Evolutionary conservation across 2,113 vertebrate species (phyloP).

Genomic region (Heliornis fulica): DNA sequence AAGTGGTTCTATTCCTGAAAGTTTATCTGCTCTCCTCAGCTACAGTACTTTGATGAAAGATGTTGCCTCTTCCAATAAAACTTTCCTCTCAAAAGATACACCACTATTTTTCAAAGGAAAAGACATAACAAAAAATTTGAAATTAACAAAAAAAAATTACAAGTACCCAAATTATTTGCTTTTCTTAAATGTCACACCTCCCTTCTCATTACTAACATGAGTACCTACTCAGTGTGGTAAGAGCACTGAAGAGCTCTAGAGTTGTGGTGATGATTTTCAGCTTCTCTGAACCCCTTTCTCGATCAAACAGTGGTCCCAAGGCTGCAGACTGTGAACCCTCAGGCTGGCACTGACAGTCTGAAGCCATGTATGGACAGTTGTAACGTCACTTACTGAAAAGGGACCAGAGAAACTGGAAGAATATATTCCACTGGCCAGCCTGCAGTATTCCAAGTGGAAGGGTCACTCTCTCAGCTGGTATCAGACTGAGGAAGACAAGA

Average conservation of each 20-base stretch:
- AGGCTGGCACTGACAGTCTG: background rate
- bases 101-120: background rate
- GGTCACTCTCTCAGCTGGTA: background rate
- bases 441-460: background rate
- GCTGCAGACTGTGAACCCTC: background rate
- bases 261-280: background rate
- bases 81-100: background rate
- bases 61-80: background rate
- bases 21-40: background rate
- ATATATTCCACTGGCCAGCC: background rate
- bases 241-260: background rate
- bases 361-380: background rate
- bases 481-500: background rate
- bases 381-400: background rate
- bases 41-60: background rate
- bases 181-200: background rate
- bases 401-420: background rate
- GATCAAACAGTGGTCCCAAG: background rate
- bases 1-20: background rate
- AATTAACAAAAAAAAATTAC: background rate
- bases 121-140: background rate
- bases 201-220: background rate
- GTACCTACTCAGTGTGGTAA: too few relatives aligned
- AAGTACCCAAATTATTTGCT: background rate
- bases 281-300: background rate